Percentiles rank a stretch among this genome's conserved stretches.
These are phyloP conservation scores for Andrena haemorrhoa DNA, from an alignment of 2,888 invertebrate genomes.

Conservation along the genomic window DNA sequence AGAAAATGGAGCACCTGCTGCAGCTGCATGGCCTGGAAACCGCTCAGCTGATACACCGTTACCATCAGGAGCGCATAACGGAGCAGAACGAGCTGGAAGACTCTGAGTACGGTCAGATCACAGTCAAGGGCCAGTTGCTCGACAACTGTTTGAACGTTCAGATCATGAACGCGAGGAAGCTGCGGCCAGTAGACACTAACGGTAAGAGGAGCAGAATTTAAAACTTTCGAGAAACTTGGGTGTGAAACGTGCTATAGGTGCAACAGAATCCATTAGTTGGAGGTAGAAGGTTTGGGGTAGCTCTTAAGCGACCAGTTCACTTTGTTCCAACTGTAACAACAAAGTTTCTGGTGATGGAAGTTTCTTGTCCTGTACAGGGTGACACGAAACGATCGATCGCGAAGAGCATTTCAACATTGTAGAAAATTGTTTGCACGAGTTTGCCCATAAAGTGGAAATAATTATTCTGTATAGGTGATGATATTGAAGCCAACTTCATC, in stretches of 20 bases:
- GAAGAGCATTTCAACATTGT: too few species aligned
- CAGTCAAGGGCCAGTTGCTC: slow-evolving; percentile 91
- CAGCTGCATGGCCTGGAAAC: slow-evolving; percentile 96
- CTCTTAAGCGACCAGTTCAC: not conserved
- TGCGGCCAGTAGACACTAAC: slow-evolving; percentile 94
- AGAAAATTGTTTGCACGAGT: too few species aligned
- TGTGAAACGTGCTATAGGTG: not conserved
- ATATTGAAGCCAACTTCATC: too few species aligned
- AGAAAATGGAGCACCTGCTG: slow-evolving; percentile 89
- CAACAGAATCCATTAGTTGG: not conserved
- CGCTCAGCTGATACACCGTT: slow-evolving; percentile 94
- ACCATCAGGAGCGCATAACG: slow-evolving; percentile 88
- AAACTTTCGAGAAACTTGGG: not conserved
- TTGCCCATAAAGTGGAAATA: too few species aligned
- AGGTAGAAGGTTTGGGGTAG: not conserved
- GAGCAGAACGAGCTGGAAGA: slow-evolving; percentile 89
- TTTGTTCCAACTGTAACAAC: not conserved
- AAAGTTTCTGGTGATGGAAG: not conserved
- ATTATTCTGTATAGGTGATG: too few species aligned
- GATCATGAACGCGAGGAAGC: slow-evolving; percentile 95
- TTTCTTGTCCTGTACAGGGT: not conserved
- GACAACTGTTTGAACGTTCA: slow-evolving; percentile 92
- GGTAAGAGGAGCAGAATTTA: slow-evolving; percentile 86
- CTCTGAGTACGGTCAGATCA: slow-evolving; percentile 91
- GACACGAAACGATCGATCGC: not conserved